Conservation (phyloP, 2,888 invertebrate species). For the Eristalis intricaria region DNA sequence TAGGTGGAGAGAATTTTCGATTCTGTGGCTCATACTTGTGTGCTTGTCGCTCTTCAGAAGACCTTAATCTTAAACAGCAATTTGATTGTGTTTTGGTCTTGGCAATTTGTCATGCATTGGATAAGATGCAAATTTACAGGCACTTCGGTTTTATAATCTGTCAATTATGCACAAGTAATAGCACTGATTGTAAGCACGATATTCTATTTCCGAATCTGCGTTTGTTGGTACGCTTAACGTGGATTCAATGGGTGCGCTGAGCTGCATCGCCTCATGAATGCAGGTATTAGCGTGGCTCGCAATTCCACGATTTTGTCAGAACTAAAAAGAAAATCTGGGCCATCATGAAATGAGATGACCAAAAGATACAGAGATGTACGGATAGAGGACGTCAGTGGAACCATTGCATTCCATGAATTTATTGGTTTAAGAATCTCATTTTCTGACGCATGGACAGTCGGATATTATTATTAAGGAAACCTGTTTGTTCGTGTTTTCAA, state of each 20-base stretch:
- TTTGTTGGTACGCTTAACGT: background rate
- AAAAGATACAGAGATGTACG: background rate
- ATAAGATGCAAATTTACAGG: background rate
- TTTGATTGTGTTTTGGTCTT: background rate
- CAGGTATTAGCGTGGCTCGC: conserved; percentile 10
- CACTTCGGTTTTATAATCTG: background rate
- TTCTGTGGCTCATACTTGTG: background rate
- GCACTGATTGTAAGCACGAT: background rate
- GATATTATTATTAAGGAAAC: background rate
- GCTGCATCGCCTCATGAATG: conserved; percentile 12
- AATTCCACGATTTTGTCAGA: conserved; percentile 25
- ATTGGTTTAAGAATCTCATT: background rate
- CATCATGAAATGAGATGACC: conserved; percentile 23
- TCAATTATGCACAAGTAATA: conserved; percentile 8
- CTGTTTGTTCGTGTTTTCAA: background rate
- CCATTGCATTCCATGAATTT: conserved; percentile 5
- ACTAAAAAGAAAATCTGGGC: conserved; percentile 18
- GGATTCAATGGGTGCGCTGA: background rate
- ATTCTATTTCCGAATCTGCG: background rate
- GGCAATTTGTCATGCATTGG: background rate
- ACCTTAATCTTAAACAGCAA: background rate
- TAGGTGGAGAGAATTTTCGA: background rate
- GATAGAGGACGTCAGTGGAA: background rate
- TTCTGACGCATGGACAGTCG: background rate
- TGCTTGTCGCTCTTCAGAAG: background rate